Conservation (phyloP, 2,113 vertebrate genomes). For the Ptilorrhoa leucosticta region DNA sequence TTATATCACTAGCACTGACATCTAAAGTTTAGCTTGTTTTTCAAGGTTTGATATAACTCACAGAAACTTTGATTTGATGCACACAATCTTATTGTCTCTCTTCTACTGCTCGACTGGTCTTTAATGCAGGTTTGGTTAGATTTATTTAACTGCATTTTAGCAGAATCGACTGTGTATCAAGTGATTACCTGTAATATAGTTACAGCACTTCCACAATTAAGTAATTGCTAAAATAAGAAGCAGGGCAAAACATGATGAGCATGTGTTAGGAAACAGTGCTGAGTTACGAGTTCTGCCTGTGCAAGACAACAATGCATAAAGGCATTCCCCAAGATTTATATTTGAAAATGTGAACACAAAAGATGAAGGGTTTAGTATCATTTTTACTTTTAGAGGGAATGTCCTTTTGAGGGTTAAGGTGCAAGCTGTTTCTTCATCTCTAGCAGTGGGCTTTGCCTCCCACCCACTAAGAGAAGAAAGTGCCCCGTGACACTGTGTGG, state of each 20-base stretch:
- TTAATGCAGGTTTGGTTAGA: neutral
- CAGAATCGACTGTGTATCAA: neutral
- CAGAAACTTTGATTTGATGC: neutral
- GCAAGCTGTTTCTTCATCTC: conserved; percentile 36
- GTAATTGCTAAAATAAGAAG: neutral
- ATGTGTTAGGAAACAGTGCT: neutral
- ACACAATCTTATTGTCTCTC: neutral
- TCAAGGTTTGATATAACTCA: neutral
- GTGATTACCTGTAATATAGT: neutral
- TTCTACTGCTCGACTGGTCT: neutral
- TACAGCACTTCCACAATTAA: neutral
- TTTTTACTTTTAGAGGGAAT: conserved; percentile 24
- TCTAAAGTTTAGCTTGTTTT: conserved; percentile 11
- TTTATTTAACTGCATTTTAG: neutral
- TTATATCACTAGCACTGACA: neutral
- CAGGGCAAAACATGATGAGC: neutral
- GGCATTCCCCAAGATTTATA: neutral
- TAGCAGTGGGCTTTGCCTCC: conserved; percentile 55
- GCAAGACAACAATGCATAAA: neutral
- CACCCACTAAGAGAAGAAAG: conserved; percentile 62
- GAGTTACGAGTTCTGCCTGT: neutral
- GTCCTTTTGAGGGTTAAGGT: conserved; percentile 49
- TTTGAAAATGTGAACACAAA: conserved; percentile 48
- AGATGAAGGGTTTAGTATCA: conserved; percentile 25
- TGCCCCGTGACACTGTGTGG: conserved; percentile 5